phyloP scores from a whole-genome alignment of 1,140 invertebrate species.

The Lineus longissimus region DNA sequence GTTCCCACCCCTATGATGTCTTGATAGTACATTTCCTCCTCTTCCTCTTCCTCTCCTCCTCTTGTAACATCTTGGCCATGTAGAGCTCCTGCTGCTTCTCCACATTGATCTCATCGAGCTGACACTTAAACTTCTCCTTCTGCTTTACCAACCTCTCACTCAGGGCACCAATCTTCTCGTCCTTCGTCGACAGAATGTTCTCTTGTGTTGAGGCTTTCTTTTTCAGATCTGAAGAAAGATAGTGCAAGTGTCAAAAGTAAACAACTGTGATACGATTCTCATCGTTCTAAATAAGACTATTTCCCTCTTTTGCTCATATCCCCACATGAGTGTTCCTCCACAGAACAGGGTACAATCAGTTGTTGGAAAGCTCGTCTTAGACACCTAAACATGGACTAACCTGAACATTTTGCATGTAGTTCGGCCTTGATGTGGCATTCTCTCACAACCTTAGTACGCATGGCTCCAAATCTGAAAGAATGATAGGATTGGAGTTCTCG shows the following conservation, averaged over 20 bases:
- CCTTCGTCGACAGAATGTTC: constrained; percentile 18
- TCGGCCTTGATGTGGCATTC: constrained; percentile 27
- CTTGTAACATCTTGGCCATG: constrained; percentile 25
- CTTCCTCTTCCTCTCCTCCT: constrained; percentile 19
- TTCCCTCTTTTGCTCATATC: not conserved
- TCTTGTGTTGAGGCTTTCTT: constrained; percentile 21
- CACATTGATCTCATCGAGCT: constrained; percentile 27
- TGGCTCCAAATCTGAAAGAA: constrained; percentile 23
- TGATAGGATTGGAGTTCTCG: no score
- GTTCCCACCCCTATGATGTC: no score
- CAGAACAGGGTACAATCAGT: no score
- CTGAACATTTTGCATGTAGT: constrained; percentile 28
- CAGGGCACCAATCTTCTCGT: constrained; percentile 21
- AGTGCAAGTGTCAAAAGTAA: constrained; percentile 7
- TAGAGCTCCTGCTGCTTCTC: constrained; percentile 31
- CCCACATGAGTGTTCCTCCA: no score
- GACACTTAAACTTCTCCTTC: constrained; percentile 24
- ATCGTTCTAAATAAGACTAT: not conserved
- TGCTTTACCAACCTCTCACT: constrained; percentile 23
- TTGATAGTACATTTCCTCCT: not conserved
- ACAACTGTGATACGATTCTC: not conserved
- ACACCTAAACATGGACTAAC: no score
- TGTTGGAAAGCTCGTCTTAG: no score
- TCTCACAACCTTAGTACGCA: constrained; percentile 23
- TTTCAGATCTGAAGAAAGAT: constrained; percentile 20